Evolutionary conservation across 1,140 invertebrate species (phyloP).

Genomic region (Solenopsis fugax): DNA sequence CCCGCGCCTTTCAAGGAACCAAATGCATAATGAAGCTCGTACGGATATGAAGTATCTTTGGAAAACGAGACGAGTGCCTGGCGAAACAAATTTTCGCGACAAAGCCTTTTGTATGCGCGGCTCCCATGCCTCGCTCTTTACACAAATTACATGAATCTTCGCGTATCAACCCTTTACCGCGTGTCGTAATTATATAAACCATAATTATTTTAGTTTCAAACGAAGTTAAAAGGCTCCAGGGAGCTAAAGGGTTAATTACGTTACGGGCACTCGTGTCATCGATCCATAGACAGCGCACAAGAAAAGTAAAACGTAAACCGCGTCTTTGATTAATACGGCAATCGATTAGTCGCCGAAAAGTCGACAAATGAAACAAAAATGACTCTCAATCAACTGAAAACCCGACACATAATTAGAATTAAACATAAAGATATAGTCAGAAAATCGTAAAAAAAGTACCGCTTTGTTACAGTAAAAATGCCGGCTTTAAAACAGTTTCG

Average conservation of each 20-base stretch:
- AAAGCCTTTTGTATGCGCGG: slow-evolving; percentile 19
- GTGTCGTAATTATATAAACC: slow-evolving; percentile 19
- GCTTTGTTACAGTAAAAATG: not conserved
- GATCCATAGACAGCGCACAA: slow-evolving; percentile 29
- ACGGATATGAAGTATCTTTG: slow-evolving; percentile 52
- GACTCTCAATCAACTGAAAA: slow-evolving; percentile 59
- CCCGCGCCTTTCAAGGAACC: slow-evolving; percentile 53
- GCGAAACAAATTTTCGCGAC: slow-evolving; percentile 47
- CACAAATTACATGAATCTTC: slow-evolving; percentile 40
- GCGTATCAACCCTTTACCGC: slow-evolving; percentile 19
- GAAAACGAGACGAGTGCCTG: slow-evolving; percentile 48
- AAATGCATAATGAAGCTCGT: slow-evolving; percentile 66
- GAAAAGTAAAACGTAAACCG: slow-evolving; percentile 26
- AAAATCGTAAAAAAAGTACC: slow-evolving; percentile 57
- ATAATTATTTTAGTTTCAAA: slow-evolving; percentile 45
- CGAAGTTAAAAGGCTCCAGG: slow-evolving; percentile 20
- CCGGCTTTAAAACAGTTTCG: not conserved
- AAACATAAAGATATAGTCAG: slow-evolving; percentile 6
- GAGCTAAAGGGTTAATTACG: slow-evolving; percentile 38
- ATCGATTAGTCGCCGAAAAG: not conserved
- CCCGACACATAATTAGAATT: slow-evolving; percentile 35
- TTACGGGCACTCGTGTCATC: slow-evolving; percentile 57
- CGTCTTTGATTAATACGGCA: not conserved
- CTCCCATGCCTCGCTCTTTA: slow-evolving; percentile 3
- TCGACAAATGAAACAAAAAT: slow-evolving; percentile 44